These are phyloP conservation scores for Troilus luridus DNA, from an alignment of 2,888 invertebrate genomes.

Conservation along the genomic window DNA sequence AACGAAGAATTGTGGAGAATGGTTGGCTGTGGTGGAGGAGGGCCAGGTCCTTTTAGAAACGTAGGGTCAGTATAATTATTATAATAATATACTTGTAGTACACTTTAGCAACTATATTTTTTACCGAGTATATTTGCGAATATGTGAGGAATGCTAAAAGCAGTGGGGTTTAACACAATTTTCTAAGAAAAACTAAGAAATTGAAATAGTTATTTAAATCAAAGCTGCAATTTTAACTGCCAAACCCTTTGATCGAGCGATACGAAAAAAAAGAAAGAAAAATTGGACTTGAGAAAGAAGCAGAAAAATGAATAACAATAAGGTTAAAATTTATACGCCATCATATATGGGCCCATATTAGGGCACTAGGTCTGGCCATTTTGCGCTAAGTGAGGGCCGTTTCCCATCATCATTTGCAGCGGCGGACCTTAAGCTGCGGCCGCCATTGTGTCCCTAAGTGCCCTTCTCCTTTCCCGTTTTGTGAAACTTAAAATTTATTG, in stretches of 20 bases:
- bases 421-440: conserved; percentile 23
- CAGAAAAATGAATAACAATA: background rate
- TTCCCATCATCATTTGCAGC: conserved; percentile 31
- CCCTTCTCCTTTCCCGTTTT: conserved; percentile 12
- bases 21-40: no score
- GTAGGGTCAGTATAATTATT: no score
- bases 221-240: no score
- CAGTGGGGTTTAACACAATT: no score
- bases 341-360: conserved; percentile 9
- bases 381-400: conserved; percentile 24
- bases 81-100: no score
- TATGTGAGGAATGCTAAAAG: no score
- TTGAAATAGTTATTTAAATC: no score
- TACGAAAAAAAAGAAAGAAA: background rate
- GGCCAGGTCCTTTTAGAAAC: no score
- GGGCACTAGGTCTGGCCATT: conserved; percentile 16
- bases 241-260: background rate
- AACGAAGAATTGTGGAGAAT: no score
- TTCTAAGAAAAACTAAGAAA: background rate
- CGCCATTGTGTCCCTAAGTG: background rate
- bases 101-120: no score
- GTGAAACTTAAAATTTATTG: conserved; percentile 31
- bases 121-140: no score
- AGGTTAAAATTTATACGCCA: background rate
- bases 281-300: background rate